Base-by-base conservation (phyloP, 2,888 invertebrate genomes). In the Theodoxus fluviatilis region DNA sequence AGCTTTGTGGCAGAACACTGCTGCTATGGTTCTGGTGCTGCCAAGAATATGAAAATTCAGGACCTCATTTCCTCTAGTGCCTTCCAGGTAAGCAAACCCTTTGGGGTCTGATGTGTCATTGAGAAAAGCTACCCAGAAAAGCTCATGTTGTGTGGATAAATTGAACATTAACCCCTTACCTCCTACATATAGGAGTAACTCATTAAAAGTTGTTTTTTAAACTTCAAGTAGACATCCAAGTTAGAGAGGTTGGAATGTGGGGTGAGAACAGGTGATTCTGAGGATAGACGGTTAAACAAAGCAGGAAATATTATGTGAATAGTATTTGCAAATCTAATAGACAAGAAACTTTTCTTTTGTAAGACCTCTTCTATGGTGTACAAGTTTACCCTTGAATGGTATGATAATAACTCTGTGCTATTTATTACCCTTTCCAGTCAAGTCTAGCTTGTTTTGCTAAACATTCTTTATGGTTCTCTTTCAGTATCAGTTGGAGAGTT, bases 401-500 rank as follows among this genome's bases (percentile, higher is more conserved):
- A n/a, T n/a, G n/a, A n/a, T n/a, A n/a, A n/a, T n/a, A n/a, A n/a
- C n/a, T n/a, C n/a, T n/a, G n/a, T n/a, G n/a, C 22, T 22, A 1
- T 49, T 3, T 49, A n/a, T 49, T 6, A 22, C 49, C 22, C 4
- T 49, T 12, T 7, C n/a, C 49, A 7, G 22, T n/a, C 22, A 49
- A 1, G n/a, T n/a, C 9, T n/a, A 3, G n/a, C n/a, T 12, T 49
- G 22, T n/a, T n/a, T n/a, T n/a, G n/a, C n/a, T n/a, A n/a, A n/a
- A n/a, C 49, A 49, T 22, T 0, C 3, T 25, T 18, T n/a, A 9
- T 15, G 49, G 12, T 52, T 33, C 15, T 18, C 15, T 35, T 75
- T 68, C 81, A 90, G 89, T 90, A 90, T 77, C 87, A 88, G 35
- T 80, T 90, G 71, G 89, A 90, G 78, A 89, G 89, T 9, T 90